Conservation (phyloP, 2,888 invertebrate species). For the Dynastes tityus region DNA sequence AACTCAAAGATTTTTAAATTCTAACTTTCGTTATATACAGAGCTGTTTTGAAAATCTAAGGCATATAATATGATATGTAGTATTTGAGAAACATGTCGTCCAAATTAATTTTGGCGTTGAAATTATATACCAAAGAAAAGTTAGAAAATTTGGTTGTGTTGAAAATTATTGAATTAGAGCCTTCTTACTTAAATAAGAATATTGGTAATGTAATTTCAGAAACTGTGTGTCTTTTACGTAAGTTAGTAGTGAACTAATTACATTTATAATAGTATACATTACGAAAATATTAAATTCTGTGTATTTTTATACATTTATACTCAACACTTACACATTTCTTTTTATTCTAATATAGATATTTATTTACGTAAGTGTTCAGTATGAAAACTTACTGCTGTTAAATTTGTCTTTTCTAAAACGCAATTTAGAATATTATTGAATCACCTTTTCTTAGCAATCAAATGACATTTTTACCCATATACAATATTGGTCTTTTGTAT, state of each 20-base stretch:
- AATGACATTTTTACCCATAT: background rate
- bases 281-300: constrained; percentile 46
- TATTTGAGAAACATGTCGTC: constrained; percentile 20
- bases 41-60: constrained; percentile 35
- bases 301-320: constrained; percentile 35
- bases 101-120: constrained; percentile 15
- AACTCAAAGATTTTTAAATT: background rate
- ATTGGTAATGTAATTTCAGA: background rate
- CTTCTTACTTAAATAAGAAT: no score
- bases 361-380: no score
- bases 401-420: background rate
- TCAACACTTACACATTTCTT: constrained; percentile 26
- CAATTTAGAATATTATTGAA: constrained; percentile 11
- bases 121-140: background rate
- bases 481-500: no score
- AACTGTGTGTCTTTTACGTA: background rate
- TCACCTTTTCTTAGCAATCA: background rate
- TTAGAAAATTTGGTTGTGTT: no score
- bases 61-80: constrained; percentile 41
- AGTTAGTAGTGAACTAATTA: background rate
- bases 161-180: no score
- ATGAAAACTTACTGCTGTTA: no score
- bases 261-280: constrained; percentile 12
- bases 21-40: background rate
- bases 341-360: background rate